Conservation (phyloP, 2,113 vertebrate species). For the Thalassoma bifasciatum region DNA sequence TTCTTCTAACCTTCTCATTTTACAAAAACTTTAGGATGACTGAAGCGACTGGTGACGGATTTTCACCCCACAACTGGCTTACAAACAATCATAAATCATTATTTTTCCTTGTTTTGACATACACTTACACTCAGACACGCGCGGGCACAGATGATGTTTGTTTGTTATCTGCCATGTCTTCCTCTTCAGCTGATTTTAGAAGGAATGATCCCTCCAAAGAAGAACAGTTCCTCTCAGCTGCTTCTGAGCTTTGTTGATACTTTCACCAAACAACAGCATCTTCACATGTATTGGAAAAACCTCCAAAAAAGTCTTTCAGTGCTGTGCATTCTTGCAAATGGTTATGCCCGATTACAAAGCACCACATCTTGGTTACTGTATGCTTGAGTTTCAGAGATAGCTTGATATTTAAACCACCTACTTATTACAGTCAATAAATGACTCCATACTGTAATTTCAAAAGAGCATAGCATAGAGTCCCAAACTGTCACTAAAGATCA, state of each 20-base stretch:
- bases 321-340: too few relatives aligned
- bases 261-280: slow-evolving; percentile 31
- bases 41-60: slow-evolving; percentile 31
- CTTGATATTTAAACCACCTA: neutral
- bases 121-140: slow-evolving; percentile 26
- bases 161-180: slow-evolving; percentile 37
- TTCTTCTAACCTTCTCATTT: slow-evolving; percentile 28
- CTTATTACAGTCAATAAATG: neutral
- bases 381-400: neutral
- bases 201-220: slow-evolving; percentile 11
- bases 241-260: slow-evolving; percentile 42
- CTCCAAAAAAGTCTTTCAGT: slow-evolving; percentile 13
- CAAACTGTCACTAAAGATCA: neutral
- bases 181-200: slow-evolving; percentile 34
- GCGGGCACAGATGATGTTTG: slow-evolving; percentile 37
- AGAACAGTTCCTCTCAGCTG: slow-evolving; percentile 11
- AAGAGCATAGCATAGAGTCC: neutral
- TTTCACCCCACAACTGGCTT: slow-evolving; percentile 37
- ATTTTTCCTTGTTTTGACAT: slow-evolving; percentile 63
- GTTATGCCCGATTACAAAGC: too few relatives aligned
- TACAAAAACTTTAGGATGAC: slow-evolving; percentile 15
- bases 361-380: too few relatives aligned
- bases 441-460: neutral
- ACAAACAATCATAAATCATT: slow-evolving; percentile 70
- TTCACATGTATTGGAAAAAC: slow-evolving; percentile 39